Base-by-base conservation (phyloP, 64 coral and sea anemone species). In the Montipora foliosa region DNA sequence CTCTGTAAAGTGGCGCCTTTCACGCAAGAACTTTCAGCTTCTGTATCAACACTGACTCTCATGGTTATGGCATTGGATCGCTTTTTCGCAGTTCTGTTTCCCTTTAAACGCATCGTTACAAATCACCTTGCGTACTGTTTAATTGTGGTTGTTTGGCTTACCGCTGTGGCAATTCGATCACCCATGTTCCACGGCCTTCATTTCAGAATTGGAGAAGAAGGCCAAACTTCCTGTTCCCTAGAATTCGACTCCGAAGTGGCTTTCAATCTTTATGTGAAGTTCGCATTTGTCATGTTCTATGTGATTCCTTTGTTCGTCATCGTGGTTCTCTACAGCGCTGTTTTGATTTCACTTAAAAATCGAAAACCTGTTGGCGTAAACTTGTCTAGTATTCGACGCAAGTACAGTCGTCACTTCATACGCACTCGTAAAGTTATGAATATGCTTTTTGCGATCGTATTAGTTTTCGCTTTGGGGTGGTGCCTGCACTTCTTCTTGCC, bases 221-320 rank as follows among this genome's bases (percentile, higher is more conserved):
- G 68, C 14, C 87, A 88, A 20, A 77, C 76, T 2, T 79, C 70
- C 47, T 93, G 92, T 55, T 4, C 46, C 13, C 16, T 88, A 21
- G 7, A 37, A 17, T 3, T 58, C n/a, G 3, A 57, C 44, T 64
- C 58, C 61, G 21, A 68, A 86, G 1, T 67, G 6, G 44, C 47
- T 0, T 55, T 22, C 5, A 50, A 59, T 10, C 12, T 88, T 17
- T 88, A 88, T 62, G 16, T 29, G 7, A 44, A 73, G 29, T 88
- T 88, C 24, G 85, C 92, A 16, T 81, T 81, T 49, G 76, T 81
- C 17, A 68, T 93, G 10, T 93, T 93, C 64, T 93, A 93, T 51
- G 84, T 52, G 14, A 48, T 93, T 1, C 92, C 92, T 4, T 67
- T 88, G 19, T 58, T 67, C 24, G 46, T 88, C 16, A 77, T 93